Evolutionary conservation across 2,113 vertebrate species (phyloP).

Genomic region (Merops nubicus): DNA sequence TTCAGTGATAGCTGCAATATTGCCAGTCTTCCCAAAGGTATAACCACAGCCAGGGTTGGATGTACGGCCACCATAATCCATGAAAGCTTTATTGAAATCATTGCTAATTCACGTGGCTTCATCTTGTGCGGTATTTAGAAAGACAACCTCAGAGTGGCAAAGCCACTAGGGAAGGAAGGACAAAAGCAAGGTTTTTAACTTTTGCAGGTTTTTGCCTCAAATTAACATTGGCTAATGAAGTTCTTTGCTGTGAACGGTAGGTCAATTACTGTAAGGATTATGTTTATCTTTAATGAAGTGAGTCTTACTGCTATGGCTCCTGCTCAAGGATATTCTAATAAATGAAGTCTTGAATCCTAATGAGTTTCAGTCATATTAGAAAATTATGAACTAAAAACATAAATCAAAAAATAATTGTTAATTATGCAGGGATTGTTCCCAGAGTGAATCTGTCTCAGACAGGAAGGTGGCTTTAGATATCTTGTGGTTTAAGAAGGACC

Average conservation of each 20-base stretch:
- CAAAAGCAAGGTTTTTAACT: neutral
- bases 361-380: neutral
- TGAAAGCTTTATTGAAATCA: neutral
- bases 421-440: neutral
- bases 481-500: neutral
- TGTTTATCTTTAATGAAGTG: neutral
- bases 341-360: neutral
- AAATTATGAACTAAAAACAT: constrained; percentile 19
- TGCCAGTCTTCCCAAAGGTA: neutral
- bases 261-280: neutral
- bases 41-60: neutral
- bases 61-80: neutral
- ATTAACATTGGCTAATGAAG: neutral
- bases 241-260: neutral
- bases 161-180: neutral
- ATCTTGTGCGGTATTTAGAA: neutral
- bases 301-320: neutral
- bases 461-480: constrained; percentile 5
- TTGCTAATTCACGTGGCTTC: neutral
- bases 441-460: neutral
- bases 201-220: neutral
- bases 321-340: constrained; percentile 13
- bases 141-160: neutral
- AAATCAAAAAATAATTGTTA: constrained; percentile 32
- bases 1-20: neutral